Evolutionary conservation across 2,797 vertebrate genomes (phyloP), one percentile per base, ranked within the genome.

Genomic region (Pseudomugil gertrudae): DNA sequence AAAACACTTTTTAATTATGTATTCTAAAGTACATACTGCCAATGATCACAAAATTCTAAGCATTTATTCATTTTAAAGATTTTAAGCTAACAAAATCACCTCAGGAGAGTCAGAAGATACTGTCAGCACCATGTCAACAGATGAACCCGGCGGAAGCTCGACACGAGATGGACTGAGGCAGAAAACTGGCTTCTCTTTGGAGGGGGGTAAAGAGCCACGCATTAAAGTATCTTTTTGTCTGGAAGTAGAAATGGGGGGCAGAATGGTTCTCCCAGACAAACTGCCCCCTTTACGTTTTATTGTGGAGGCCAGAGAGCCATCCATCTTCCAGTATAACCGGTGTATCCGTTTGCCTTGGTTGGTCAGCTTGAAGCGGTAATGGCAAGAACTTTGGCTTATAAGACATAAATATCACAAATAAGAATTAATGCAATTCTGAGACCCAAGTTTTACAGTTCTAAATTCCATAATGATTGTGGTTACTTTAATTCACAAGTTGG

Each of bases 291-390:
- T 32, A 10, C n/a, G 3, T 19, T 48, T 55, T 68, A 81, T 75
- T 48, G 45, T 11, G n/a, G 63, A 40, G 14, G 33, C 78, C 19
- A 62, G 11, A 17, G 90, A 93, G 24, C 85, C 90, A 19, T 95
- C 91, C 0, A 74, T 94, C 56, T 86, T 87, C 96, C 96, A 98
- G 79, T 92, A 94, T 19, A 98, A 78, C 54, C 91, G 92, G 35
- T 97, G 95, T 13, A 78, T 71, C 1, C 92, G 92, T 2, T 92
- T 90, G 2, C 97, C 96, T 3, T 67, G 87, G 83, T 98, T 98
- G 2, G 87, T 96, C 57, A 98, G 72, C 65, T 79, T 95, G 79
- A 98, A 96, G 77, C 11, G 77, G 83, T 96, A 96, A 72, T 80
- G 87, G 74, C 83, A 95, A 5, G 89, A 80, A 9, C 79, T 89